Evolutionary conservation across 1,140 invertebrate species (phyloP).

Genomic region (Aphelenchoides fujianensis): DNA sequence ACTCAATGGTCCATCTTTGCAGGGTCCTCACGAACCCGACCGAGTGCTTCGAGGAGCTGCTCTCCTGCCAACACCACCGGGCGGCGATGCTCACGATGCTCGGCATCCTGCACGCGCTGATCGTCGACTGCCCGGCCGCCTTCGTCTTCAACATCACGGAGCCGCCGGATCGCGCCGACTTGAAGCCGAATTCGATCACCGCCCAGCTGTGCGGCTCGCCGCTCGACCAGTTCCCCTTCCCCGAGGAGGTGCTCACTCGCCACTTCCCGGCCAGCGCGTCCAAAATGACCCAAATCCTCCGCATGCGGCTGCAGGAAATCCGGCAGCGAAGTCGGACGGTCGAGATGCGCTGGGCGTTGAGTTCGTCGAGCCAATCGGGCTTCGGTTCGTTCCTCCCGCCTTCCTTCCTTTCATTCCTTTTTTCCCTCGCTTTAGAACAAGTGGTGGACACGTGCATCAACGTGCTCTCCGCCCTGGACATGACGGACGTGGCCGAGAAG

Average conservation of each 20-base stretch:
- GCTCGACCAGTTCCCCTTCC: slow-evolving; percentile 39
- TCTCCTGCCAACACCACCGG: slow-evolving; percentile 48
- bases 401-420: slow-evolving; percentile 4
- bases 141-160: slow-evolving; percentile 48
- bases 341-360: slow-evolving; percentile 50
- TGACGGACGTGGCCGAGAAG: slow-evolving; percentile 11
- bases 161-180: neutral
- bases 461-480: slow-evolving; percentile 38
- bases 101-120: slow-evolving; percentile 45
- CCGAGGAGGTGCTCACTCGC: slow-evolving; percentile 26
- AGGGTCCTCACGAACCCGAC: neutral
- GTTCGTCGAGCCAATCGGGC: slow-evolving; percentile 36
- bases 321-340: slow-evolving; percentile 37
- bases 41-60: slow-evolving; percentile 39
- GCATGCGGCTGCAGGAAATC: slow-evolving; percentile 40
- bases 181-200: neutral
- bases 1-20: too few species aligned
- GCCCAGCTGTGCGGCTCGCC: slow-evolving; percentile 47
- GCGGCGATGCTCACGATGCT: slow-evolving; percentile 38
- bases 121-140: slow-evolving; percentile 50
- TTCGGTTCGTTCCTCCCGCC: slow-evolving; percentile 27
- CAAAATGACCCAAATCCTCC: slow-evolving; percentile 28
- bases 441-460: slow-evolving; percentile 45
- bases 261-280: slow-evolving; percentile 35
- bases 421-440: slow-evolving; percentile 26